Evolutionary conservation across 2,888 invertebrate genomes (phyloP), one percentile per base, ranked within the genome.

Genomic region (Phengaris alcon): DNA sequence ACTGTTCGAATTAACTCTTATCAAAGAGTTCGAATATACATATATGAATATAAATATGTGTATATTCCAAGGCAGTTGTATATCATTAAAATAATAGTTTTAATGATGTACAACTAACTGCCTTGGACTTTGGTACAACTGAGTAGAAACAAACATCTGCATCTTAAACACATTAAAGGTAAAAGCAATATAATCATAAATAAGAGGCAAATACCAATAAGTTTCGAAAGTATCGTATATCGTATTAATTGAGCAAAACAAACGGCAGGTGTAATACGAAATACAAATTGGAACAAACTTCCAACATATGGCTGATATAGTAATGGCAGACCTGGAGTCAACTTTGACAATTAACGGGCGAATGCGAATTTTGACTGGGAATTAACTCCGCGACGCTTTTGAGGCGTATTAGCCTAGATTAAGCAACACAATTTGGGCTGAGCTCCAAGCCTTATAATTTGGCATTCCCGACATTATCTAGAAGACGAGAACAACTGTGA

Each of bases 291-390:
- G 78, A 80, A 83, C 84, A 77, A 81, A 80, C 80, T 83, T 86
- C 82, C 82, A 79, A 78, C 79, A 78, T 79, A 80, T 77, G 78
- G 78, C 75, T 77, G 78, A 79, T 85, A 86, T 83, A 83, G 81
- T 79, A 77, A 78, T 70, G 69, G 78, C 78, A 81, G 82, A 76
- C 77, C 76, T 75, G 75, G 76, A 75, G 76, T 77, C 73, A 88
- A 89, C 85, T 89, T 89, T 80, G 82, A 85, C 87, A 88, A 89
- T 89, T 88, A 89, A 87, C 88, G 85, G 85, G 79, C 78, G 79
- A 80, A 81, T 78, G 78, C 77, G 84, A 82, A 84, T 85, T 87
- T 85, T 84, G 84, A 85, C 85, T 84, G 81, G 80, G 84, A 88
- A 88, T 87, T 87, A 84, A 82, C 85, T 81, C 78, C 77, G 79